These are phyloP conservation scores for Shargacucullia verbasci DNA, from an alignment of 2,888 invertebrate species.

Conservation along the genomic window DNA sequence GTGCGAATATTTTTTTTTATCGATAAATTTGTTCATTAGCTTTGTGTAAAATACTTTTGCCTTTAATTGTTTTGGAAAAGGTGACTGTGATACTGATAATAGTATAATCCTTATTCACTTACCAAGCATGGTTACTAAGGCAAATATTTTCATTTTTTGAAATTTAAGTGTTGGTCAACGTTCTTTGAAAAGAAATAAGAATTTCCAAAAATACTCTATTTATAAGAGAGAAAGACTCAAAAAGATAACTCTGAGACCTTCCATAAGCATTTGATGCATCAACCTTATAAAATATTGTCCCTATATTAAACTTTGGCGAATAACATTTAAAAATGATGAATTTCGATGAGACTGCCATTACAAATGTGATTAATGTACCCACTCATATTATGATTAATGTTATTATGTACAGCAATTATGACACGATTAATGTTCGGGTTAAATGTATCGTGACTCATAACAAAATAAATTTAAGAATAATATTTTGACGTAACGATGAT, in stretches of 20 bases:
- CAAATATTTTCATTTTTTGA: too few species aligned
- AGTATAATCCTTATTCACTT: too few species aligned
- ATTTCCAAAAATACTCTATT: too few species aligned
- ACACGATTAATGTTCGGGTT: constrained; percentile 48
- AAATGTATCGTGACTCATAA: constrained; percentile 44
- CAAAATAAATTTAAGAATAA: constrained; percentile 16
- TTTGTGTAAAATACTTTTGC: too few species aligned
- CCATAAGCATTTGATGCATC: background rate
- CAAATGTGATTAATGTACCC: constrained; percentile 51
- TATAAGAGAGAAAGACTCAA: background rate
- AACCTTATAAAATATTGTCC: constrained; percentile 10
- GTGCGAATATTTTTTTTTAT: constrained; percentile 16
- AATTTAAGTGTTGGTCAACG: too few species aligned
- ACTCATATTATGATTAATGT: constrained; percentile 55
- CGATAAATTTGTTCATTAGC: constrained; percentile 34
- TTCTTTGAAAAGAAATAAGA: too few species aligned
- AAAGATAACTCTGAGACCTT: background rate
- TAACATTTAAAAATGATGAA: constrained; percentile 44
- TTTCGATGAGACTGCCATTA: constrained; percentile 31
- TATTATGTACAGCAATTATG: constrained; percentile 47
- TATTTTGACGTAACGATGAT: constrained; percentile 36
- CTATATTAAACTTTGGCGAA: constrained; percentile 16
- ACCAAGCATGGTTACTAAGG: too few species aligned
- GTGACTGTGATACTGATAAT: too few species aligned
- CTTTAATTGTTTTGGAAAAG: too few species aligned